phyloP scores from a whole-genome alignment of 2,888 invertebrate species.

The Erebia palarica region DNA sequence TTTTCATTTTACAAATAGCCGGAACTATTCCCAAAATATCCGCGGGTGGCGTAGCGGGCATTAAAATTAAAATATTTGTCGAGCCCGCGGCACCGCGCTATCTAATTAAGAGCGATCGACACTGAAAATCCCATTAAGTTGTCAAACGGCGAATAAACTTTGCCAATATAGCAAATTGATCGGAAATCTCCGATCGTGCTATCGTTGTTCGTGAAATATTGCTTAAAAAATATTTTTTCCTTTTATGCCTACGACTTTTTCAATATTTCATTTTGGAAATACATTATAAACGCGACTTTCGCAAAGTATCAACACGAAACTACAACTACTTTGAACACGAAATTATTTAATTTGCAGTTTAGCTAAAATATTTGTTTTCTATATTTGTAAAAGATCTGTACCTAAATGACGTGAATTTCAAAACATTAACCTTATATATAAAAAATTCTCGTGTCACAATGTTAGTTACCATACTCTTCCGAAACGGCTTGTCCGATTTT shows the following conservation, averaged over 20 bases:
- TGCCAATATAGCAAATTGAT: slow-evolving; percentile 54
- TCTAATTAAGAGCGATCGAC: slow-evolving; percentile 58
- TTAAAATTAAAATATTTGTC: slow-evolving; percentile 62
- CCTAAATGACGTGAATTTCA: no score
- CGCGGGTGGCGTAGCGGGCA: slow-evolving; percentile 62
- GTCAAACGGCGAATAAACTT: slow-evolving; percentile 60
- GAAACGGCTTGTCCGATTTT: no score
- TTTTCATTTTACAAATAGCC: slow-evolving; percentile 30
- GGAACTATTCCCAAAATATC: slow-evolving; percentile 47
- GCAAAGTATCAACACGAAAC: slow-evolving; percentile 2
- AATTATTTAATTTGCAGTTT: no score
- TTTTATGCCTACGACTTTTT: slow-evolving; percentile 9
- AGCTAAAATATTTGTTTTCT: no score
- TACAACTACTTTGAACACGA: slow-evolving; percentile 1
- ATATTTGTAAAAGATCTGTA: no score
- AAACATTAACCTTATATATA: no score
- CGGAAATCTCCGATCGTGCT: slow-evolving; percentile 40
- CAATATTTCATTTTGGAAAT: slow-evolving; percentile 16
- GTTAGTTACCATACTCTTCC: no score
- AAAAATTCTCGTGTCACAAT: no score
- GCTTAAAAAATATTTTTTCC: neutral
- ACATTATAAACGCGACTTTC: neutral
- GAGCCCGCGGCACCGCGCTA: slow-evolving; percentile 53
- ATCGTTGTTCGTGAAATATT: slow-evolving; percentile 30
- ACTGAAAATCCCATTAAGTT: slow-evolving; percentile 63